These are phyloP conservation scores for Diabrotica undecimpunctata DNA, from an alignment of 1,140 invertebrate species.

Conservation along the genomic window DNA sequence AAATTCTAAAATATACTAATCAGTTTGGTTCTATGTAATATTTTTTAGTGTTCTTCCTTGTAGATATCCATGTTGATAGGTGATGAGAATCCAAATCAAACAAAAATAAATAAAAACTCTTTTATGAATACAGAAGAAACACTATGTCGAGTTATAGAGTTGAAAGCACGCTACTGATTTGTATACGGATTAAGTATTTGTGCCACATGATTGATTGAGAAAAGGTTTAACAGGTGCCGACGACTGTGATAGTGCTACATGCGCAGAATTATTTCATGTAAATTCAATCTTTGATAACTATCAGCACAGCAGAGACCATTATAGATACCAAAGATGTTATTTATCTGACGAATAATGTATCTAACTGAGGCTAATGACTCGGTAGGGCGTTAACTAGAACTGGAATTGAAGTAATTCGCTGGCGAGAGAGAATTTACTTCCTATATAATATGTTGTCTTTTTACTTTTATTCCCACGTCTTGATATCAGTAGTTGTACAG, in stretches of 20 bases:
- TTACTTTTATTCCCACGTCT: no score
- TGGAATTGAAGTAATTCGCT: not conserved
- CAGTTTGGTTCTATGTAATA: no score
- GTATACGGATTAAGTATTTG: not conserved
- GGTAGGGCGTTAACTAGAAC: not conserved
- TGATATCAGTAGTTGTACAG: no score
- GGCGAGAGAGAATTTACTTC: not conserved
- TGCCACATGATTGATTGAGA: not conserved
- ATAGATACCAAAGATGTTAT: not conserved
- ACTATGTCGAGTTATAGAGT: no score
- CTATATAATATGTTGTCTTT: not conserved
- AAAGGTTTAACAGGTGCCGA: not conserved
- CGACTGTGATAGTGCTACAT: not conserved
- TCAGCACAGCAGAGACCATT: not conserved
- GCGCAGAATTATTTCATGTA: not conserved
- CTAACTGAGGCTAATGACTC: not conserved
- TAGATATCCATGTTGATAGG: no score
- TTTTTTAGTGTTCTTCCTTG: no score
- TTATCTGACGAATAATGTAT: not conserved
- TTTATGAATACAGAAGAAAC: no score
- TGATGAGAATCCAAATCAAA: no score
- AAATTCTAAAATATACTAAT: no score
- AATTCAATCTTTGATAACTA: not conserved
- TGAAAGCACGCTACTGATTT: no score
- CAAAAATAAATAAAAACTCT: no score